Evolutionary conservation across 2,888 invertebrate genomes (phyloP), one percentile per base, ranked within the genome.

Genomic region (Hirtodrosophila histrioides): DNA sequence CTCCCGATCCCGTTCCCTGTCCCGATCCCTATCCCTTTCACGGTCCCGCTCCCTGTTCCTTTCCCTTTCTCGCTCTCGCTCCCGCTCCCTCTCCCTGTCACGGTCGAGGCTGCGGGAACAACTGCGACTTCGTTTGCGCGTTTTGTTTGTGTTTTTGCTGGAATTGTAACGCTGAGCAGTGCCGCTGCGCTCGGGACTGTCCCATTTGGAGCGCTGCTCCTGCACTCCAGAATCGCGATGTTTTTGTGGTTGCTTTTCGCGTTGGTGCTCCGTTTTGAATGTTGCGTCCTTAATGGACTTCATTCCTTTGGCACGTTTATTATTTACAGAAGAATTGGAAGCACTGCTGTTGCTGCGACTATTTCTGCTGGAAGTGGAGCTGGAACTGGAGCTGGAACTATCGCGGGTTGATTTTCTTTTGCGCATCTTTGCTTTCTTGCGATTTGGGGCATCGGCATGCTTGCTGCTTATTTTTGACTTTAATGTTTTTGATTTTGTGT

Each of bases 141-240:
- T 12, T 29, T 41, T 54, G 37, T 12, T 65, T 46, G 40, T 23
- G 37, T 57, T 68, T 49, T 51, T 75, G 7, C 45, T 43, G 17
- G 46, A 41, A 11, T 48, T 55, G 31, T 68, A 37, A 0, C 67
- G 67, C 7, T 76, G 76, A 3, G 24, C 39, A 23, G 46, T 9
- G 24, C 33, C 23, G 6, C 64, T 53, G 3, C 76, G 64, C 2
- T 88, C 66, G 0, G 88, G 90, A 50, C 90, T 89, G 12, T 90
- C 90, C 90, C 90, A 90, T 45, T 88, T 90, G 5, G 90, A 90
- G 37, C 83, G 84, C 49, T 75, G 82, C 35, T 86, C 74, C 33
- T 78, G 75, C 29, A 67, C 58, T 17, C 61, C 40, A 8, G 36
- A 0, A 23, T 50, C 64, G 3, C 55, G 70, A 17, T 61, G 45